Evolutionary conservation across 2,797 vertebrate genomes (phyloP), one percentile per base, ranked within the genome.

Genomic region (Diceros bicornis): DNA sequence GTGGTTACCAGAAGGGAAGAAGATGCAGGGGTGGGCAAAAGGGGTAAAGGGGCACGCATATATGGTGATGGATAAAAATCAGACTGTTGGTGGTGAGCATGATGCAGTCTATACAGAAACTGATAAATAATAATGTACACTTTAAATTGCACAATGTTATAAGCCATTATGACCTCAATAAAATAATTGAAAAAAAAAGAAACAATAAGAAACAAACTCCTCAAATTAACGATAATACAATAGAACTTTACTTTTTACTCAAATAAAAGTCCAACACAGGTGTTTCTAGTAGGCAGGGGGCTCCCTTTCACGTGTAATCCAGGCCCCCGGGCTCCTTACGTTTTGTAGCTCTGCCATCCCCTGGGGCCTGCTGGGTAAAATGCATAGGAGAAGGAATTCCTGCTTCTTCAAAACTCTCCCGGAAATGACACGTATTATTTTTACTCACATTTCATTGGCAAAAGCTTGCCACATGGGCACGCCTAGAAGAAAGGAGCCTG

Each of bases 231-330:
- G 34, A 69, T 57, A 57, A 69, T 68, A 50, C 10, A 83, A 25
- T 78, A 62, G 44, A 94, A 82, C 6, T 90, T 93, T 34, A 41
- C 64, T 92, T 92, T n/a, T 59, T 18, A 32, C 3, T 79, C 64
- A 88, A 88, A 52, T 47, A 77, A 55, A 32, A 74, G 37, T 55
- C 14, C 37, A 10, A 29, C 75, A 55, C 41, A 75, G 13, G 20
- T 57, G 17, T 81, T 94, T 94, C 27, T 9, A 12, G 61, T 81
- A 44, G 29, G 62, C 21, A 8, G 4, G 27, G 44, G 41, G 41
- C 32, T 81, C 16, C 59, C 62, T 25, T 62, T 4, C 69, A 41
- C 27, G 18, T 64, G 18, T 3, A 14, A 55, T 16, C 11, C 66
- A 71, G 34, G 17, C n/a, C 62, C 34, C 16, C 1, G 1, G 25